A percentile compares a stretch with the other conserved stretches of the same genome.
These are phyloP conservation scores for Pachyseris speciosa DNA, from an alignment of 64 coral and sea anemone genomes.

Conservation along the genomic window DNA sequence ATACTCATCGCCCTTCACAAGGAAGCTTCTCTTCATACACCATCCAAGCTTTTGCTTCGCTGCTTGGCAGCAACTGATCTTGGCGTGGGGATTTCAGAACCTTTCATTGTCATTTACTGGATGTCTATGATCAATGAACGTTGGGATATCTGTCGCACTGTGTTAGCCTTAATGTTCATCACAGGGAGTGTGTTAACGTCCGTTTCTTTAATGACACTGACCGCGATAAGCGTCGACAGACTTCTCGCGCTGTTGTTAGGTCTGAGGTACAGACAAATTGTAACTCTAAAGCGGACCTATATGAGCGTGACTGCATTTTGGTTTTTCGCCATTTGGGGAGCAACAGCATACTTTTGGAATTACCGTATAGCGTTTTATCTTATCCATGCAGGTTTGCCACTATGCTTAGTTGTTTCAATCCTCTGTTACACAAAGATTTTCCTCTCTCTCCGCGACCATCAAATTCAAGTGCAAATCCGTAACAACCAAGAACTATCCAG, in stretches of 20 bases:
- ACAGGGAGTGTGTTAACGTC: not conserved
- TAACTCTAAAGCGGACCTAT: not conserved
- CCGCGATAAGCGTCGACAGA: not conserved
- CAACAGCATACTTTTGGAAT: not conserved
- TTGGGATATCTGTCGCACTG: not conserved
- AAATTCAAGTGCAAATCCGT: not conserved
- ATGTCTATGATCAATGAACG: not conserved
- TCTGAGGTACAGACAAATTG: not conserved
- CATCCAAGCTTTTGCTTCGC: not conserved
- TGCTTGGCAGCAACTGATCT: not conserved
- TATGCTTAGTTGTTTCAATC: not conserved
- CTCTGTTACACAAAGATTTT: slow-evolving; percentile 8
- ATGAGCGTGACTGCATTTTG: not conserved
- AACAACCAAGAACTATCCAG: not conserved
- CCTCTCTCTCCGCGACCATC: not conserved
- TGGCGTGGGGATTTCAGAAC: not conserved
- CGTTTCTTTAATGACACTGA: not conserved
- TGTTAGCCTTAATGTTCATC: not conserved
- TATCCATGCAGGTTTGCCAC: not conserved
- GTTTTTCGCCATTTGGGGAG: not conserved
- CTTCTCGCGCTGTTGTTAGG: not conserved
- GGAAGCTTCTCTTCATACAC: not conserved
- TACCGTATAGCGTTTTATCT: not conserved
- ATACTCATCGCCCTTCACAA: not conserved
- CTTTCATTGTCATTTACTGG: not conserved